Percentiles rank a stretch among this genome's conserved stretches.
phyloP scores from a whole-genome alignment of 1,140 invertebrate genomes.

The Drosophila mayri region DNA sequence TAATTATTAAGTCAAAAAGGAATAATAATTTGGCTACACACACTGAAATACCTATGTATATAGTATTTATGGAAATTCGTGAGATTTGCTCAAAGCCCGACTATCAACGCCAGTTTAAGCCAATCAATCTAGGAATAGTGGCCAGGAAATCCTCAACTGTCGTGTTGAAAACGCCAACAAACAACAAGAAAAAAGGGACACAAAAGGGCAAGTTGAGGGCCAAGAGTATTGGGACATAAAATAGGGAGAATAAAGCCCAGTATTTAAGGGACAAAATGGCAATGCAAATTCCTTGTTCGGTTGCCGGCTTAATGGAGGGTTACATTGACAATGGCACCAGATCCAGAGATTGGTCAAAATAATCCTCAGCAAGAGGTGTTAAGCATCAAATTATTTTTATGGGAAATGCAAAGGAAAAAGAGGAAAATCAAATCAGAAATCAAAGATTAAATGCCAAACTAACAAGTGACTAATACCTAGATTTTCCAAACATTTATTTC shows the following conservation, averaged over 20 bases:
- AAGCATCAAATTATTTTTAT: constrained; percentile 21
- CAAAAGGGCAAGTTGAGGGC: constrained; percentile 1
- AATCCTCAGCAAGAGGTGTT: constrained; percentile 2
- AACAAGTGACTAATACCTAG: neutral
- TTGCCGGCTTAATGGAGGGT: constrained; percentile 15
- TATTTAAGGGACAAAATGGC: constrained; percentile 30
- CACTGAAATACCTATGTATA: neutral
- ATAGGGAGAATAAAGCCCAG: constrained; percentile 14
- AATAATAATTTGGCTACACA: constrained; percentile 8
- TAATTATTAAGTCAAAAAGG: constrained; percentile 3
- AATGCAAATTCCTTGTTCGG: constrained; percentile 27
- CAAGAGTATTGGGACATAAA: constrained; percentile 6
- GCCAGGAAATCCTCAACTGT: constrained; percentile 21
- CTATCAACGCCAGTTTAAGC: constrained; percentile 17
- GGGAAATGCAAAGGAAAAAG: neutral
- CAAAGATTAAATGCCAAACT: neutral
- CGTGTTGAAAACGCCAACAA: constrained; percentile 15
- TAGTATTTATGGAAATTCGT: constrained; percentile 15
- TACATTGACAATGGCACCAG: constrained; percentile 8
- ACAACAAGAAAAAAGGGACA: constrained; percentile 8
- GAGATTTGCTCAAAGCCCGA: constrained; percentile 1
- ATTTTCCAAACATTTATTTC: neutral
- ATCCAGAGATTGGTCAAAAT: constrained; percentile 12
- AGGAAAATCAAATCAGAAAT: neutral
- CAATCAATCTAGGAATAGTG: constrained; percentile 26